These are phyloP conservation scores for Egretta garzetta DNA, from an alignment of 2,113 vertebrate species.

Conservation along the genomic window DNA sequence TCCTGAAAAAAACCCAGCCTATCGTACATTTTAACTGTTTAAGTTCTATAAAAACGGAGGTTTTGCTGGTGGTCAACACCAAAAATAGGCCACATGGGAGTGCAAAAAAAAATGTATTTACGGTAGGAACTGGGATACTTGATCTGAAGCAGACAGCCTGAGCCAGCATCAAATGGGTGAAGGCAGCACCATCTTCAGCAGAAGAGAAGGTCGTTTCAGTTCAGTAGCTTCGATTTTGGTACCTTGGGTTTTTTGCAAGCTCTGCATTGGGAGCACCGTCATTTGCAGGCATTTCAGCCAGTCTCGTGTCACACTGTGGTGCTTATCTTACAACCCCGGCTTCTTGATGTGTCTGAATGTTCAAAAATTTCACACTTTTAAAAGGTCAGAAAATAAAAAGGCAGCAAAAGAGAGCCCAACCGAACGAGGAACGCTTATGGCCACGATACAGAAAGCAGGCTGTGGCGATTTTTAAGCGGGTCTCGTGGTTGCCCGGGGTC, in stretches of 20 bases:
- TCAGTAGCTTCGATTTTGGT: not conserved
- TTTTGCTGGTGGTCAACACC: not conserved
- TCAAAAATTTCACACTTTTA: accelerated
- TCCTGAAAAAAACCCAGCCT: not conserved
- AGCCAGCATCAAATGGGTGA: not conserved
- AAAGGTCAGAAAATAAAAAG: not conserved
- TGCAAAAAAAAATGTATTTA: not conserved
- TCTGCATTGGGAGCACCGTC: not conserved
- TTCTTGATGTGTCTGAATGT: accelerated
- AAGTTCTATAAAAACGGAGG: not conserved
- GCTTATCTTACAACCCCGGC: not conserved
- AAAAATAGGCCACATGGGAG: not conserved
- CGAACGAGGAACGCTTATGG: accelerated
- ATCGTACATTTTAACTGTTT: accelerated
- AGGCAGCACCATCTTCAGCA: not conserved
- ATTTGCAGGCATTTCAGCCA: not conserved
- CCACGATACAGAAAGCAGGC: accelerated
- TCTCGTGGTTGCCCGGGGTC: too few relatives aligned
- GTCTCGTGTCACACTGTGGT: accelerated
- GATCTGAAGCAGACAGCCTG: not conserved
- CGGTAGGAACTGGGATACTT: not conserved
- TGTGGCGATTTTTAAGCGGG: too few relatives aligned
- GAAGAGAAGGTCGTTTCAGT: not conserved
- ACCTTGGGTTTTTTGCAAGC: not conserved
- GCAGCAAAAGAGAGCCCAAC: too few relatives aligned